Percentiles rank a stretch among this genome's conserved stretches.
Evolutionary conservation across 2,113 vertebrate genomes (phyloP).

Genomic region (Rattus norvegicus): DNA sequence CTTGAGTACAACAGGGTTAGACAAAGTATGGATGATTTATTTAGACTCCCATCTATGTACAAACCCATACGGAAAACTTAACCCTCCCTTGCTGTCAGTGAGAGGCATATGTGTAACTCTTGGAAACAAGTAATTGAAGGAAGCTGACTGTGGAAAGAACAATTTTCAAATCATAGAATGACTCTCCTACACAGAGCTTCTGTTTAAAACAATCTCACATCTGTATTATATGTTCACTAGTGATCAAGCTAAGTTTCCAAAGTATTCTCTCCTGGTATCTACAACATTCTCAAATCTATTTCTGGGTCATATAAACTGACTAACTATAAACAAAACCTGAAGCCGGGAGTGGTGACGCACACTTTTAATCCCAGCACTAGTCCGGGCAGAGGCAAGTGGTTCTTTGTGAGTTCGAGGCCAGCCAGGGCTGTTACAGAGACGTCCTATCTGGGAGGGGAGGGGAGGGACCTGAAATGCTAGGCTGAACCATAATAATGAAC

Average conservation of each 20-base stretch:
- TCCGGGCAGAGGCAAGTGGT: too few species aligned
- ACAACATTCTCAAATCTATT: background rate
- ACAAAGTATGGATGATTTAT: background rate
- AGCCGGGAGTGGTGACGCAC: too few species aligned
- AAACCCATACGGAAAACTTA: background rate
- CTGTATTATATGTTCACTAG: background rate
- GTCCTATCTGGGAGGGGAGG: too few species aligned
- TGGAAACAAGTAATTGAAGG: background rate
- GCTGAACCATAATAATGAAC: background rate
- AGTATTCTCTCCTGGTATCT: background rate
- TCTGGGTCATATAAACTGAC: background rate
- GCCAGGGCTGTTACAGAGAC: too few species aligned
- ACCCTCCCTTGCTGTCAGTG: background rate
- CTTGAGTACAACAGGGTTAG: background rate
- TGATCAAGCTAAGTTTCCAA: background rate
- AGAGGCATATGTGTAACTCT: background rate
- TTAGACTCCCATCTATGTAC: background rate
- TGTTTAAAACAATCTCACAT: background rate
- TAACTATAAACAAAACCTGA: background rate
- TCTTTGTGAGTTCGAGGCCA: too few species aligned
- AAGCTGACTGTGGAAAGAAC: background rate
- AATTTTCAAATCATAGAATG: background rate
- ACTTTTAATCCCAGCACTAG: too few species aligned
- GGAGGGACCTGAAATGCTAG: background rate
- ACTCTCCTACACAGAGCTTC: background rate